Percentiles rank a stretch among this genome's conserved stretches.
phyloP scores from a whole-genome alignment of 2,113 vertebrate genomes.

The Chaetodon trifascialis region DNA sequence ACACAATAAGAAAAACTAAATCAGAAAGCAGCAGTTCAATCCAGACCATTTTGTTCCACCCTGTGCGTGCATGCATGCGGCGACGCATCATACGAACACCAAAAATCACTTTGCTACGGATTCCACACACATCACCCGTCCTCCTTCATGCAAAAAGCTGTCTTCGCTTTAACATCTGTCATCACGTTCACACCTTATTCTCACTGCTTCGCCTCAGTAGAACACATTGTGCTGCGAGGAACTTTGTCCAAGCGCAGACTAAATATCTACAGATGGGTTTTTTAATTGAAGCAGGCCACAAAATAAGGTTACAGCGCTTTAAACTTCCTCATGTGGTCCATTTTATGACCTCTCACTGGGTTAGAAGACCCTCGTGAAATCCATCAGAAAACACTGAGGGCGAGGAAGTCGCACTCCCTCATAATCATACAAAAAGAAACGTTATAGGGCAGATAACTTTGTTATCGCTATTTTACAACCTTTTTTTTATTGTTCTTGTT shows the following conservation, averaged over 20 bases:
- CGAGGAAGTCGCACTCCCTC: background rate
- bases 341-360: constrained; percentile 40
- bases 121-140: constrained; percentile 33
- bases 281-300: constrained; percentile 24
- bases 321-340: constrained; percentile 22
- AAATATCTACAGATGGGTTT: constrained; percentile 12
- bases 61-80: background rate
- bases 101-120: constrained; percentile 45
- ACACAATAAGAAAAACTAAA: constrained; percentile 32
- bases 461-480: too few species aligned
- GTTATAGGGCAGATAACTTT: too few species aligned
- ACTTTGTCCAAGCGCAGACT: background rate
- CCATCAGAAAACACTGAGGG: constrained; percentile 16
- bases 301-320: constrained; percentile 9
- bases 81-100: background rate
- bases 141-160: constrained; percentile 24
- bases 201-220: constrained; percentile 14
- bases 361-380: constrained; percentile 25
- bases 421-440: constrained; percentile 8
- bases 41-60: constrained; percentile 25
- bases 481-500: too few species aligned
- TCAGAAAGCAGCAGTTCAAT: constrained; percentile 32
- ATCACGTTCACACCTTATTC: constrained; percentile 29
- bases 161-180: constrained; percentile 4
- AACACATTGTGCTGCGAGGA: constrained; percentile 21